These are phyloP conservation scores for Antidorcas marsupialis DNA, from an alignment of 2,113 vertebrate genomes.

Conservation along the genomic window DNA sequence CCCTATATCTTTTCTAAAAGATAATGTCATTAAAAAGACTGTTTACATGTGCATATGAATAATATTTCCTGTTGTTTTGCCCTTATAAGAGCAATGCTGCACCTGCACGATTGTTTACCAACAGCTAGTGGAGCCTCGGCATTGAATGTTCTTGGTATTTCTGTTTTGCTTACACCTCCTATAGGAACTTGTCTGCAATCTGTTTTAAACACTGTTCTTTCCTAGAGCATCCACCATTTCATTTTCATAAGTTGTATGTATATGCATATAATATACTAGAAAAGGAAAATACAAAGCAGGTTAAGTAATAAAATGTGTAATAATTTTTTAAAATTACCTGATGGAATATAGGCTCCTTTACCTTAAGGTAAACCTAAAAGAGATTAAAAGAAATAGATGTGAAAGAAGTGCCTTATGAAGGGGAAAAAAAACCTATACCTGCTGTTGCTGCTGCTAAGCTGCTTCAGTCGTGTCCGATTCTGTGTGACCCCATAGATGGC, in stretches of 20 bases:
- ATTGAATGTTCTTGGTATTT: background rate
- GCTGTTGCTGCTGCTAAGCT: too few species aligned
- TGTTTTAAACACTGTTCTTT: background rate
- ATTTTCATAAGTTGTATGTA: conserved; percentile 7
- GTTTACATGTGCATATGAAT: background rate
- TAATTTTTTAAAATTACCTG: conserved; percentile 86
- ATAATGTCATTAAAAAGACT: conserved; percentile 5
- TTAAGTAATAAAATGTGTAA: conserved; percentile 43
- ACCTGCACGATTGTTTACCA: background rate
- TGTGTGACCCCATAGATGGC: too few species aligned
- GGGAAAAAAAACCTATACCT: background rate
- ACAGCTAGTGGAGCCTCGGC: background rate
- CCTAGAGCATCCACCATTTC: background rate
- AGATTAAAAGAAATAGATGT: conserved; percentile 56
- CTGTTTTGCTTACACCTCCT: background rate
- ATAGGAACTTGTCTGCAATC: background rate
- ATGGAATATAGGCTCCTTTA: conserved; percentile 97
- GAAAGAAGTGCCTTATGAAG: background rate
- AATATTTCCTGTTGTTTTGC: background rate
- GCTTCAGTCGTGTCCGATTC: too few species aligned
- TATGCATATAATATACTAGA: background rate
- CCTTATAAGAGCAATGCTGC: background rate
- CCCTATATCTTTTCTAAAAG: conserved; percentile 13
- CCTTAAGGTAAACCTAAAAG: conserved; percentile 92
- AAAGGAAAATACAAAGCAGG: conserved; percentile 22